Evolutionary conservation across 2,113 vertebrate genomes (phyloP), one percentile per base, ranked within the genome.

Genomic region (Lepus timidus): DNA sequence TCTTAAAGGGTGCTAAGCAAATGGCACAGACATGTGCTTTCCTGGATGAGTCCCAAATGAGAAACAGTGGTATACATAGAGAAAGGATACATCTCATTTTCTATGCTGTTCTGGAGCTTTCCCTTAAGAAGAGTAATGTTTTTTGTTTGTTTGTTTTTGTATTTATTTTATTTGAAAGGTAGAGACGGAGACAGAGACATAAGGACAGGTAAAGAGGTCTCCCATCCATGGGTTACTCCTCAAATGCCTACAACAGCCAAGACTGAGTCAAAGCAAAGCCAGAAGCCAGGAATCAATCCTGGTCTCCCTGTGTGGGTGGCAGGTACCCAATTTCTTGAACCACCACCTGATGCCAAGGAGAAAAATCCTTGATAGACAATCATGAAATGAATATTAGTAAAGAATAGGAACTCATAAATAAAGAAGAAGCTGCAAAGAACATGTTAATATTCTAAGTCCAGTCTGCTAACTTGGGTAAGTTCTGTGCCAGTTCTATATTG

Each of bases 371-470:
- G 44, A 67, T 79, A 78, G 29, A 62, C 6, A 70, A 80, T 44
- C 61, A 31, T 70, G 13, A 89, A 92, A 61, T 81, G 3, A 64
- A 81, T 80, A 31, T 70, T 81, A 85, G 4, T 79, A 83, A 29
- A 71, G 13, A 88, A 61, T 23, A 85, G 89, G 80, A 92, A 89
- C 22, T 25, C 62, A 84, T 7, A 91, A n/a, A 67, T 67, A 78
- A 94, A 76, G 58, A 70, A 85, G 39, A 82, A 64, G 9, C 86
- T 87, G 44, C 52, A 87, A 83, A 64, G 70, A 65, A 36, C 4
- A n/a, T 36, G 19, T 55, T 7, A 4, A 16, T 81, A 74, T 1
- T 55, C 36, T 68, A 44, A 68, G 83, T 51, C 20, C 55, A 55
- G 16, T 75, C n/a, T 64, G 23, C 8, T 70, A 70, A 75, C 16